Percentiles rank a stretch among this genome's conserved stretches.
Conservation (phyloP, 2,888 invertebrate species). For the Megaustenia siamemsis region DNA sequence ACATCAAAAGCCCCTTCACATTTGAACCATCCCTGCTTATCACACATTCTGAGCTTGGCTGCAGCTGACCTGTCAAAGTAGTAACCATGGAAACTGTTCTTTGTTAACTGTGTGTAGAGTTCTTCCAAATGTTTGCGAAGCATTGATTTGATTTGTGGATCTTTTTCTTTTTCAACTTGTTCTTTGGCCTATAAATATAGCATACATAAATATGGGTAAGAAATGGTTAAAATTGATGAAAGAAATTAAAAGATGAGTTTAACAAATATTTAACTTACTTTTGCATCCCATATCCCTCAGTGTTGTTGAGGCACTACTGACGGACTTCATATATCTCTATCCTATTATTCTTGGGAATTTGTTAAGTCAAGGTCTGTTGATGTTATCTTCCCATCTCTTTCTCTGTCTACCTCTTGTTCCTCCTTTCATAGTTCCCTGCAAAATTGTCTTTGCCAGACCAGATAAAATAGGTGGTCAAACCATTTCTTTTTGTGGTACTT, state of each 20-base stretch:
- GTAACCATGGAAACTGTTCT: slow-evolving; percentile 67
- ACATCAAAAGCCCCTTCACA: slow-evolving; percentile 77
- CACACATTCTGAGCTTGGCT: slow-evolving; percentile 71
- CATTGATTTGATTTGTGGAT: slow-evolving; percentile 59
- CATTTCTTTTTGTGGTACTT: no score
- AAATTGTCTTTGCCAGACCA: no score
- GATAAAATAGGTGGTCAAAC: no score
- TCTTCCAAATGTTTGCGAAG: slow-evolving; percentile 65
- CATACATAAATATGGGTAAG: background rate
- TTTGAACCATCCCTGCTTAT: slow-evolving; percentile 76
- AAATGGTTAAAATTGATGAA: background rate
- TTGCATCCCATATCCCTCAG: no score
- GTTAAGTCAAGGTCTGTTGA: no score
- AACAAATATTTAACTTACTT: no score
- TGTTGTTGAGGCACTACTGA: no score
- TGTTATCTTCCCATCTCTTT: no score
- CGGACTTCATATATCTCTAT: no score
- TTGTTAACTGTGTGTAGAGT: slow-evolving; percentile 62
- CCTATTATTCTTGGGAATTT: no score
- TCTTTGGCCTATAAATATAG: slow-evolving; percentile 69
- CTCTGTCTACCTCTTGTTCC: no score
- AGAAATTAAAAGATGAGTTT: background rate
- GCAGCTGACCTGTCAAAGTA: slow-evolving; percentile 70
- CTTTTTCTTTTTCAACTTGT: slow-evolving; percentile 70
- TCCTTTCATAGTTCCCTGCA: no score